Conservation (phyloP, 2,888 invertebrate species). For the Aproaerema taeniolella region DNA sequence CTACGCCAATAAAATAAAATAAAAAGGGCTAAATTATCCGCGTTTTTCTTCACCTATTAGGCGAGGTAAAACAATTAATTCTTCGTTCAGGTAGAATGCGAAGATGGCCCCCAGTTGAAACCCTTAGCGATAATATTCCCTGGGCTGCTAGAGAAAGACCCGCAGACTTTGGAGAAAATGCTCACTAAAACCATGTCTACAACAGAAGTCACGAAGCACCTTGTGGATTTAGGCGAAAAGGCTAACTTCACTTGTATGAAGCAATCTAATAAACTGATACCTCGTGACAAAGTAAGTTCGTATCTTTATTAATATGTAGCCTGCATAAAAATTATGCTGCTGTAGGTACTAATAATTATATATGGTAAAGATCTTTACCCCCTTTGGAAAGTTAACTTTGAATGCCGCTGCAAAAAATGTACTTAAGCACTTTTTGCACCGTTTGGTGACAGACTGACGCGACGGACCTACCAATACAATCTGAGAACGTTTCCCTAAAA, state of each 20-base stretch:
- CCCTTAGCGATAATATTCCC: conserved; percentile 63
- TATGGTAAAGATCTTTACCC: no score
- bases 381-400: no score
- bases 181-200: conserved; percentile 59
- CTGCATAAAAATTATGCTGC: not conserved
- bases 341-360: no score
- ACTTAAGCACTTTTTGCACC: no score
- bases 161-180: conserved; percentile 51
- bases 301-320: not conserved
- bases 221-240: conserved; percentile 58
- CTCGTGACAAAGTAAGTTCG: conserved; percentile 45
- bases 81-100: conserved; percentile 58
- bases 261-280: conserved; percentile 56
- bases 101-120: conserved; percentile 51
- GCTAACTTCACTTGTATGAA: conserved; percentile 63
- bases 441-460: no score
- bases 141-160: conserved; percentile 51
- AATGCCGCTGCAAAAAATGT: no score
- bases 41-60: no score
- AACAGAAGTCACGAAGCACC: conserved; percentile 60
- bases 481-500: no score
- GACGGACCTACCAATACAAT: no score
- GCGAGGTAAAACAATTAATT: no score
- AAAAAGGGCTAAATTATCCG: no score
- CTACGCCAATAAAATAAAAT: no score